phyloP scores from a whole-genome alignment of 1,140 invertebrate species.

The Trissolcus basalis region DNA sequence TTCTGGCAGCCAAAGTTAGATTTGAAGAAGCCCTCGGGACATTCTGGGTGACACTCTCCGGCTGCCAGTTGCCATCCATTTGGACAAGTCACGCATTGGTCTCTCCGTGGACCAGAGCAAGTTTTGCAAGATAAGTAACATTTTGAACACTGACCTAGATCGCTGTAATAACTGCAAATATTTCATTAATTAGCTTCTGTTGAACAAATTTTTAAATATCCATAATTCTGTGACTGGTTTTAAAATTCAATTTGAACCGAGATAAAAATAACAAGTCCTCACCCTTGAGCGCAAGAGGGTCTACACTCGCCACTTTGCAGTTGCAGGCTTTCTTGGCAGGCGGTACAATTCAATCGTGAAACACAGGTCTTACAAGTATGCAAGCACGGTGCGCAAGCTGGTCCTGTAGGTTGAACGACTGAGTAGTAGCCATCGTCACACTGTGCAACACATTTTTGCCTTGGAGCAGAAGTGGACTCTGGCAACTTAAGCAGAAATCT shows the following conservation, averaged over 20 bases:
- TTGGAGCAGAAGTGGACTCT: slow-evolving; percentile 81
- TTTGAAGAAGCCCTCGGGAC: slow-evolving; percentile 89
- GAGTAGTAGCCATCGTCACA: slow-evolving; percentile 84
- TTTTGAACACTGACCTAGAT: slow-evolving; percentile 85
- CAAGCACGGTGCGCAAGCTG: slow-evolving; percentile 84
- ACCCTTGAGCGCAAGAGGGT: slow-evolving; percentile 83
- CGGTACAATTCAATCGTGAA: slow-evolving; percentile 85
- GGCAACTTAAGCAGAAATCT: slow-evolving; percentile 82
- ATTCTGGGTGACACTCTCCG: slow-evolving; percentile 88
- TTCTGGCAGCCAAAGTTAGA: slow-evolving; percentile 87
- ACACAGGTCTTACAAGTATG: slow-evolving; percentile 87
- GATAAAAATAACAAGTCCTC: slow-evolving; percentile 43
- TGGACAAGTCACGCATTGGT: slow-evolving; percentile 90
- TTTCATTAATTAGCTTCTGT: not conserved
- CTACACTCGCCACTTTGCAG: slow-evolving; percentile 87
- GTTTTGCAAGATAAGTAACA: slow-evolving; percentile 90
- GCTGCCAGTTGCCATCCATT: slow-evolving; percentile 85
- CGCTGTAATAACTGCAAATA: slow-evolving; percentile 85
- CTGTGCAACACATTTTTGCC: slow-evolving; percentile 81
- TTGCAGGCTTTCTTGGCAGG: slow-evolving; percentile 83
- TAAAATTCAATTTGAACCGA: too few relatives aligned
- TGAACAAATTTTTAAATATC: too few relatives aligned
- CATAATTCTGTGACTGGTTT: too few relatives aligned
- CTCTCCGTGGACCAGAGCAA: slow-evolving; percentile 85
- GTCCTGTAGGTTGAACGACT: slow-evolving; percentile 77